Evolutionary conservation across 2,113 vertebrate genomes (phyloP), one percentile per base, ranked within the genome.

Genomic region (Piprites chloris): DNA sequence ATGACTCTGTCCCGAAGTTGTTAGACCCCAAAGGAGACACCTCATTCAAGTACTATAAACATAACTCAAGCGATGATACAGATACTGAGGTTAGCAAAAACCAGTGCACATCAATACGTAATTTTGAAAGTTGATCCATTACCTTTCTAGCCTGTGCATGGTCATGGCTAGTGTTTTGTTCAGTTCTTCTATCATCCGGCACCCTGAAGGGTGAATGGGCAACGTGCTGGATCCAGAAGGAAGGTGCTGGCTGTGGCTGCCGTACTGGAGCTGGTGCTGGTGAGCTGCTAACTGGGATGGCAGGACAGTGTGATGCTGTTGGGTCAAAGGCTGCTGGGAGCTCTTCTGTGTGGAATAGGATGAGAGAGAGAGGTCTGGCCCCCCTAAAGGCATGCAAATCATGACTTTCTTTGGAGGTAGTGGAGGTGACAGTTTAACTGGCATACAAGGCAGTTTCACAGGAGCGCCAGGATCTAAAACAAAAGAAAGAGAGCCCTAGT

Each of bases 381-480:
- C 98, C 90, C 98, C 99, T 47, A 98, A 98, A 87, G 99, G 99
- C 98, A 99, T 98, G 89, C 99, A 99, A 92, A 99, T 99, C 99
- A 99, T 99, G 97, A 99, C 99, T 98, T 99, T 99, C 98, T 99
- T 99, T 97, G 99, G 99, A 97, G 99, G 99, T 98, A 99, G 98
- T 82, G 99, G 99, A 96, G 99, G 99, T 73, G 99, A 99, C 98
- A 99, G 98, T 98, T 99, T 99, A 90, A 99, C 98, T 91, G 98
- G 98, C 98, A 99, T 98, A 97, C 98, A 99, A 98, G 99, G 98
- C 98, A 99, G 98, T 98, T 99, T 99, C 98, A 99, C 97, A 94
- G 99, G 98, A 98, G 99, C 99, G 76, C 99, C 99, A 96, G 99
- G 98, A 98, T 99, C 99, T 99, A 96, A 8, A 78, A 97, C 24